Conservation (phyloP, 1,140 invertebrate genomes). For the Anastatus disparis region DNA sequence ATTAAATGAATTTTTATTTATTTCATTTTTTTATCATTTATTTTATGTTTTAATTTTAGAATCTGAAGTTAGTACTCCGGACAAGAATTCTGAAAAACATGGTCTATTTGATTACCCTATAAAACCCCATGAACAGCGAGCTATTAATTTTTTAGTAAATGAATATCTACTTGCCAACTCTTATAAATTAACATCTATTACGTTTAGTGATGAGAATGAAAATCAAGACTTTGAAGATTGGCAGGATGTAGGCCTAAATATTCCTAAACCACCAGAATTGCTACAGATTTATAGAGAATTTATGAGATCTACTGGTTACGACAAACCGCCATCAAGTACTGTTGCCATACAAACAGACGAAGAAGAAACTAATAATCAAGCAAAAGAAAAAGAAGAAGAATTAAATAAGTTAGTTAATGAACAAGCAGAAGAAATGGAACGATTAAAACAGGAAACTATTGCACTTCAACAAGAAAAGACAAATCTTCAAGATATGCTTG, state of each 20-base stretch:
- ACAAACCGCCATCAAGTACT: constrained; percentile 54
- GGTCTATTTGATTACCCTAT: constrained; percentile 68
- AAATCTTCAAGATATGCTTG: constrained; percentile 63
- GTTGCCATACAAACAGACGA: constrained; percentile 61
- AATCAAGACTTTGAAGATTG: constrained; percentile 94
- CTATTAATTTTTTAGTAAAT: constrained; percentile 89
- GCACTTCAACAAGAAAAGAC: constrained; percentile 70
- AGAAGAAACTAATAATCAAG: constrained; percentile 58
- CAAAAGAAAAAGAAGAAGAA: constrained; percentile 38
- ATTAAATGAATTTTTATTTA: too few relatives aligned
- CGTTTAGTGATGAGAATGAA: constrained; percentile 92
- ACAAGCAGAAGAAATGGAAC: constrained; percentile 69
- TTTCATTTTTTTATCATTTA: too few relatives aligned
- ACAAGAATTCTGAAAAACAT: constrained; percentile 66
- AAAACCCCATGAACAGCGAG: constrained; percentile 85
- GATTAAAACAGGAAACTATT: constrained; percentile 68
- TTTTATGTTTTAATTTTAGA: constrained; percentile 66
- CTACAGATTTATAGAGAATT: constrained; percentile 82
- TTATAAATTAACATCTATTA: constrained; percentile 90
- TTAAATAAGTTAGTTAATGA: constrained; percentile 57
- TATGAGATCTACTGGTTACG: constrained; percentile 64
- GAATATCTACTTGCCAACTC: constrained; percentile 84
- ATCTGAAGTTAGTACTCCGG: constrained; percentile 71
- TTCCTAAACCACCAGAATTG: constrained; percentile 82
- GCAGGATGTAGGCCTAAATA: constrained; percentile 92